Evolutionary conservation across 1,140 invertebrate species (phyloP), one percentile per base, ranked within the genome.

Genomic region (Ceratina japonica): DNA sequence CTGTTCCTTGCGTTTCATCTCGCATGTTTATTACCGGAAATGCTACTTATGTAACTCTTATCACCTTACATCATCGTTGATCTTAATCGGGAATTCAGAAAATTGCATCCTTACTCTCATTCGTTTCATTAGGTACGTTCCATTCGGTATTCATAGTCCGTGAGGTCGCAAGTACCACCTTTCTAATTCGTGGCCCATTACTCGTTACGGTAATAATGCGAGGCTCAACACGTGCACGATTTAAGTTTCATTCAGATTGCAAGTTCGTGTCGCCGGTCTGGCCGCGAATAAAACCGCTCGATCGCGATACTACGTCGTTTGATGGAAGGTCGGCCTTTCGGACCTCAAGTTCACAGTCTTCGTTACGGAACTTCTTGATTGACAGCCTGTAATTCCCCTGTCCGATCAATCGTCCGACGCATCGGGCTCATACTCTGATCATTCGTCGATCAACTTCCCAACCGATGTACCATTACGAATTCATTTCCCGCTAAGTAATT

Each of bases 281-380:
- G 44, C 2, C 13, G 5, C 5, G 15, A 16, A 18, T 63, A 44
- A 44, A 44, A 44, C 37, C 37, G 51, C 27, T n/a, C 37, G n/a
- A 58, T 24, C 37, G n/a, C 24, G 22, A 52, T 24, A 27, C 22
- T 61, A 56, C 24, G 20, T 52, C 10, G 8, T 0, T 18, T 15
- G 8, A 10, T 37, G 18, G 15, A 70, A 24, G 44, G 27, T 5
- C 44, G 24, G 12, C 20, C 44, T 62, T 52, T 16, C 5, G n/a
- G 66, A 54, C 70, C 59, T 79, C 80, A 83, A 82, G 80, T 83
- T 82, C 75, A 24, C 27, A 31, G 15, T 5, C 8, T 59, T 44
- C 10, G 20, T 22, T 63, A 54, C 52, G 52, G 7, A 54, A n/a
- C 52, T 54, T 54, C 18, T 7, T 3, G 37, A 44, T 7, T 44